phyloP scores from a whole-genome alignment of 2,888 invertebrate genomes.

The Lithosia quadra region DNA sequence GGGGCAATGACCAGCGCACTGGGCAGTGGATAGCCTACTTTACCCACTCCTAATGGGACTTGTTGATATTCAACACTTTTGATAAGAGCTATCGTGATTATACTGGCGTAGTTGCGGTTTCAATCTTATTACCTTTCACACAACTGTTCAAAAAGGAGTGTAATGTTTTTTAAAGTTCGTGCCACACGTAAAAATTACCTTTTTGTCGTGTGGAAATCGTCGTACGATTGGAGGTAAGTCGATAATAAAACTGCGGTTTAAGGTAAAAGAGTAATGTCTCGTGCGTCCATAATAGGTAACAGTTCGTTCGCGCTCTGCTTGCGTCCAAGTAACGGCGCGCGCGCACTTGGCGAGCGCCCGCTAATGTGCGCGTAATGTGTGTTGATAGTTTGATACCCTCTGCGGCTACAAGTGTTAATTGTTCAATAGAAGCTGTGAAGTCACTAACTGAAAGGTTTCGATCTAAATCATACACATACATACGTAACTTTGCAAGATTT shows the following conservation, averaged over 20 bases:
- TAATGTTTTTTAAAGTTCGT: too few relatives aligned
- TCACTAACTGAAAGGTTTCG: neutral
- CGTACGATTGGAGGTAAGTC: neutral
- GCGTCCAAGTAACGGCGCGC: constrained; percentile 15
- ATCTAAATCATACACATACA: neutral
- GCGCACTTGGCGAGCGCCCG: neutral
- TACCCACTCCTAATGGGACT: neutral
- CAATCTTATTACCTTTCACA: neutral
- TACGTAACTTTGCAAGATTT: neutral
- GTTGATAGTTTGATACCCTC: neutral
- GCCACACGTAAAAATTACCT: too few relatives aligned
- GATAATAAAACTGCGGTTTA: too few relatives aligned
- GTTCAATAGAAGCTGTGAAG: neutral
- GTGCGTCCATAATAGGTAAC: neutral
- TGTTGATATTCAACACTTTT: neutral
- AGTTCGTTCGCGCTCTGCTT: constrained; percentile 42
- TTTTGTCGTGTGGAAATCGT: too few relatives aligned
- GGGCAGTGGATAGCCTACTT: constrained; percentile 14
- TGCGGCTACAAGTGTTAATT: neutral
- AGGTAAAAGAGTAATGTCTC: constrained; percentile 5
- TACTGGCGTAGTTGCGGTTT: neutral
- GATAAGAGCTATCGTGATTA: neutral
- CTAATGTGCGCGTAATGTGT: constrained; percentile 8
- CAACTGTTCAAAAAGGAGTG: neutral
- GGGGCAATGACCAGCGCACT: constrained; percentile 19